Percentiles rank a stretch among this genome's conserved stretches.
Evolutionary conservation across 2,113 vertebrate species (phyloP).

Genomic region (Symphodus melops): DNA sequence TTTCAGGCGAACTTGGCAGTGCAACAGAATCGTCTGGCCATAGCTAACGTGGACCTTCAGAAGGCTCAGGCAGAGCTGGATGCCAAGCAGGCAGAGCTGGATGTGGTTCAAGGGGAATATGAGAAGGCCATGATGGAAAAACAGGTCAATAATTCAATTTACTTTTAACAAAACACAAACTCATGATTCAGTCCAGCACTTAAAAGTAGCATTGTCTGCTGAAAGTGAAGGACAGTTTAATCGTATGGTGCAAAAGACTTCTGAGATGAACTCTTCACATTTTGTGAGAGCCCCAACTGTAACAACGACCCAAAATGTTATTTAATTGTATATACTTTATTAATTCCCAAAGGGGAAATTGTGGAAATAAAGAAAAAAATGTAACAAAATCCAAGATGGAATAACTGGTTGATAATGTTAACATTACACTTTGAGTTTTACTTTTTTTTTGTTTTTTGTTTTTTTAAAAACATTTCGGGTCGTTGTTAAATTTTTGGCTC

Average conservation of each 20-base stretch:
- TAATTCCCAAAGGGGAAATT: too few species aligned
- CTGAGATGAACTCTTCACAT: background rate
- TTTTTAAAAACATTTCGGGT: too few species aligned
- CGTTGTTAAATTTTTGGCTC: too few species aligned
- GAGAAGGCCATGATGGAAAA: constrained; percentile 77
- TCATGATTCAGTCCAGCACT: background rate
- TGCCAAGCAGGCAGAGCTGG: constrained; percentile 76
- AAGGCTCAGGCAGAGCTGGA: constrained; percentile 75
- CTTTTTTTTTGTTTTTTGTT: too few species aligned
- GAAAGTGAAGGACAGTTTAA: background rate
- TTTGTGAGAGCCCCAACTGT: too few species aligned
- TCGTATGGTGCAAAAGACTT: background rate
- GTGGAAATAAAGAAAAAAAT: too few species aligned
- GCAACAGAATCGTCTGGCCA: constrained; percentile 69
- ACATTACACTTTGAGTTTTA: too few species aligned
- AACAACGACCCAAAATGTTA: too few species aligned
- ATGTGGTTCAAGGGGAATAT: constrained; percentile 70
- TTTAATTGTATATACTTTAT: too few species aligned
- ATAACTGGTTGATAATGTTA: too few species aligned
- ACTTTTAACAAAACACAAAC: background rate
- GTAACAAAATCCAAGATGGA: too few species aligned
- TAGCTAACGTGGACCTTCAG: constrained; percentile 69
- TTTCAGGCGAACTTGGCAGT: constrained; percentile 73
- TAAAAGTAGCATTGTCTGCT: background rate
- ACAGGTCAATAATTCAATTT: constrained; percentile 52